phyloP scores from a whole-genome alignment of 2,797 vertebrate species.

The Pagetopsis macropterus region DNA sequence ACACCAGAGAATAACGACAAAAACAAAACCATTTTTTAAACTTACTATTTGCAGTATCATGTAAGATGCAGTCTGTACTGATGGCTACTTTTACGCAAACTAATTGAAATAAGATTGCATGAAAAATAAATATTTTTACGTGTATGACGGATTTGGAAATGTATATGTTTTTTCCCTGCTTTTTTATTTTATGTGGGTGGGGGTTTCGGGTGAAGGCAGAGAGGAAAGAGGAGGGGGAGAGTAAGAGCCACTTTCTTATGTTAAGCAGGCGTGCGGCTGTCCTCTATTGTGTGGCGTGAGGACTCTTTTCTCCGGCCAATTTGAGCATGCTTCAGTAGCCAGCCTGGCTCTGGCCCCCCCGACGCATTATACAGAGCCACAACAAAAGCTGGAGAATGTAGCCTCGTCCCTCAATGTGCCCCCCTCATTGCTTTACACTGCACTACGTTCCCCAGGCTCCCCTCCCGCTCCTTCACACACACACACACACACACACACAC shows the following conservation, averaged over 20 bases:
- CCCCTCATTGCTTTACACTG: slow-evolving; percentile 81
- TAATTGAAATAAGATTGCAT: neutral
- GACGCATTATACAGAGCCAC: slow-evolving; percentile 81
- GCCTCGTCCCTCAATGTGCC: slow-evolving; percentile 70
- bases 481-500: slow-evolving; percentile 22
- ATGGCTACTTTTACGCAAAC: neutral
- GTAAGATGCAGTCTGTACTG: neutral
- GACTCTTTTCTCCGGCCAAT: slow-evolving; percentile 85
- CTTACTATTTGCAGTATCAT: neutral
- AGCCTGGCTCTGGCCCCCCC: slow-evolving; percentile 78
- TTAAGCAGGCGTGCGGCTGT: slow-evolving; percentile 84
- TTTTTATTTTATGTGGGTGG: slow-evolving; percentile 19
- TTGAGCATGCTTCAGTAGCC: slow-evolving; percentile 83
- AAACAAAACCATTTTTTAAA: neutral
- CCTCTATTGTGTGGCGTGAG: slow-evolving; percentile 84
- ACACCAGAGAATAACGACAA: neutral
- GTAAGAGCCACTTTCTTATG: slow-evolving; percentile 85
- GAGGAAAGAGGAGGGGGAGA: slow-evolving; percentile 60
- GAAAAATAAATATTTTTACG: neutral
- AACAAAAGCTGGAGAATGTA: slow-evolving; percentile 84
- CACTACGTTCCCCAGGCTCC: slow-evolving; percentile 71
- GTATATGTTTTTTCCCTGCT: slow-evolving; percentile 17
- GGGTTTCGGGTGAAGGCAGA: slow-evolving; percentile 43
- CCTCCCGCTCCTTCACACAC: slow-evolving; percentile 72
- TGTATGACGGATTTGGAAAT: slow-evolving; percentile 31